Evolutionary conservation across 2,113 vertebrate species (phyloP).

Genomic region (Psettodes erumei): DNA sequence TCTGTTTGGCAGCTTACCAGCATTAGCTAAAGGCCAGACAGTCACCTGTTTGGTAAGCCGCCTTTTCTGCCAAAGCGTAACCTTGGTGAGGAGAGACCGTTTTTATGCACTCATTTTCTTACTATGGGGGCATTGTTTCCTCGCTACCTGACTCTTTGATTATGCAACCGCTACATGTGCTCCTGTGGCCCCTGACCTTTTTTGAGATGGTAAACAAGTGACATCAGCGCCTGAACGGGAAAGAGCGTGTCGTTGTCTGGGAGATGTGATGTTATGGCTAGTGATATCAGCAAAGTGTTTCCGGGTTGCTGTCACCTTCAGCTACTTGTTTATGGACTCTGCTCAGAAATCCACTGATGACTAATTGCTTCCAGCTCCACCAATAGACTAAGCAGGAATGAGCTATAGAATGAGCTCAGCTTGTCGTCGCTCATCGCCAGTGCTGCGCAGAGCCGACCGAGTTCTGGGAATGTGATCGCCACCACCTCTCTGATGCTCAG

Average conservation of each 20-base stretch:
- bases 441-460: background rate
- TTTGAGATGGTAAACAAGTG: constrained; percentile 76
- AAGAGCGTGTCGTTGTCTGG: constrained; percentile 60
- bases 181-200: constrained; percentile 56
- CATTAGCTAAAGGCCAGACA: constrained; percentile 33
- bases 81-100: constrained; percentile 15
- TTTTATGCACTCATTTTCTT: constrained; percentile 5
- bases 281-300: constrained; percentile 59
- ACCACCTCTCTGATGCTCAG: constrained; percentile 11
- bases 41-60: constrained; percentile 42
- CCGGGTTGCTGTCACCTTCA: constrained; percentile 52
- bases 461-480: constrained; percentile 31
- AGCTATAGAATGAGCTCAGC: constrained; percentile 33
- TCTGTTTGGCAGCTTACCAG: constrained; percentile 44
- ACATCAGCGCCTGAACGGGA: constrained; percentile 63
- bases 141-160: constrained; percentile 28
- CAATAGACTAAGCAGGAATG: constrained; percentile 28
- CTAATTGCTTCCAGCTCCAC: constrained; percentile 53
- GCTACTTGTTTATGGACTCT: constrained; percentile 53
- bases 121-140: background rate
- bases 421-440: constrained; percentile 42
- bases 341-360: constrained; percentile 67
- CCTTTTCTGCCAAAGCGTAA: constrained; percentile 26
- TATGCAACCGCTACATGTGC: constrained; percentile 60
- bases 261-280: constrained; percentile 64